Evolutionary conservation across 2,113 vertebrate species (phyloP).

Genomic region (Engystomops pustulosus): DNA sequence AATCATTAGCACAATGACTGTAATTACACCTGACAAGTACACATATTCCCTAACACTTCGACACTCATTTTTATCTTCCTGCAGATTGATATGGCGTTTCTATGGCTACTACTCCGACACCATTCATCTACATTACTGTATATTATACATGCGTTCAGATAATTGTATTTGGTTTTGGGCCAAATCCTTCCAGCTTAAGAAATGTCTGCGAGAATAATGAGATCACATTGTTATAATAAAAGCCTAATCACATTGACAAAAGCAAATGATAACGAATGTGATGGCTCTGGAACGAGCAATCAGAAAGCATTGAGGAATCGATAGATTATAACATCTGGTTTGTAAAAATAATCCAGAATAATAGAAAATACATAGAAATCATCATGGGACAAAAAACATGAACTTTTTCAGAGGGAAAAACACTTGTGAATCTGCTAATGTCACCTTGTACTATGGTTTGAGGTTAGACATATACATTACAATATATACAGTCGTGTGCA

Average conservation of each 20-base stretch:
- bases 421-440: not conserved
- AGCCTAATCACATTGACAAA: conserved; percentile 4
- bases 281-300: not conserved
- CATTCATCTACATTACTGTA: conserved; percentile 15
- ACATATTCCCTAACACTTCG: not conserved
- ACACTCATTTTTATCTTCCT: not conserved
- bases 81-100: conserved; percentile 3
- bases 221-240: conserved; percentile 1
- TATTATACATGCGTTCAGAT: conserved; percentile 14
- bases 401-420: not conserved
- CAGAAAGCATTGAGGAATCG: no score
- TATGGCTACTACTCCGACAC: conserved; percentile 11
- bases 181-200: conserved; percentile 3
- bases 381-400: not conserved
- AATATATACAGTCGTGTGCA: no score
- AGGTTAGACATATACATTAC: no score
- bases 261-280: not conserved
- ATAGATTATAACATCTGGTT: not conserved
- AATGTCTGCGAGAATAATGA: conserved; percentile 3
- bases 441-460: no score
- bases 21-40: no score
- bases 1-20: no score
- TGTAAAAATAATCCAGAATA: not conserved
- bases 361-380: not conserved
- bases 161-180: conserved; percentile 1